Conservation (phyloP, 2,113 vertebrate species). For the Notothenia rossii region DNA sequence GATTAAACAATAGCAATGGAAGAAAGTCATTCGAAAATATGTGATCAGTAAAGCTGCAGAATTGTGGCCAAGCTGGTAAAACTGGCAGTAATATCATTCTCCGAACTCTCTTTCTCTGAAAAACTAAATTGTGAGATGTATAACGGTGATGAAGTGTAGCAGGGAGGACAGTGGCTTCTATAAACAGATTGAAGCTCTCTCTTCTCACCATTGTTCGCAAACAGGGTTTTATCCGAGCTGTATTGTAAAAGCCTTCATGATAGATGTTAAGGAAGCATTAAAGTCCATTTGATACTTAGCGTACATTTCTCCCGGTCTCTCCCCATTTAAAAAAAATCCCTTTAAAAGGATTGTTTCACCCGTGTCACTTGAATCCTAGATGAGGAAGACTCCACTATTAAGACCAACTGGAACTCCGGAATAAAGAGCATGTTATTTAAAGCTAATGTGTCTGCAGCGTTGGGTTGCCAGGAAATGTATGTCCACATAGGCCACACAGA, state of each 20-base stretch:
- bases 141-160: neutral
- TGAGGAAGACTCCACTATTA: constrained; percentile 32
- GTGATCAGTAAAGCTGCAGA: constrained; percentile 26
- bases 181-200: constrained; percentile 51
- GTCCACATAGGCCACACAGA: constrained; percentile 16
- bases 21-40: neutral
- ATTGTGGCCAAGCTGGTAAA: neutral
- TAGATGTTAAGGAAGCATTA: constrained; percentile 64
- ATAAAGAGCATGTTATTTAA: constrained; percentile 46
- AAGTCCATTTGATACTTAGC: constrained; percentile 51
- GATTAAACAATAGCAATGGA: constrained; percentile 2
- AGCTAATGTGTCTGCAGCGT: constrained; percentile 23
- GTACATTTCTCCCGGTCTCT: constrained; percentile 30
- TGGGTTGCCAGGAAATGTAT: constrained; percentile 30
- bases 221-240: constrained; percentile 13
- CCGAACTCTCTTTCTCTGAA: neutral
- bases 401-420: constrained; percentile 35
- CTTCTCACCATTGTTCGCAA: constrained; percentile 26
- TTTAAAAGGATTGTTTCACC: constrained; percentile 45
- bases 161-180: neutral
- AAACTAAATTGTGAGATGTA: constrained; percentile 4
- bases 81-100: neutral
- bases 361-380: constrained; percentile 21
- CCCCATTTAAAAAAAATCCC: constrained; percentile 22
- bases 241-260: constrained; percentile 63